Evolutionary conservation across 2,888 invertebrate species (phyloP).

Genomic region (Cerastis rubricosa): DNA sequence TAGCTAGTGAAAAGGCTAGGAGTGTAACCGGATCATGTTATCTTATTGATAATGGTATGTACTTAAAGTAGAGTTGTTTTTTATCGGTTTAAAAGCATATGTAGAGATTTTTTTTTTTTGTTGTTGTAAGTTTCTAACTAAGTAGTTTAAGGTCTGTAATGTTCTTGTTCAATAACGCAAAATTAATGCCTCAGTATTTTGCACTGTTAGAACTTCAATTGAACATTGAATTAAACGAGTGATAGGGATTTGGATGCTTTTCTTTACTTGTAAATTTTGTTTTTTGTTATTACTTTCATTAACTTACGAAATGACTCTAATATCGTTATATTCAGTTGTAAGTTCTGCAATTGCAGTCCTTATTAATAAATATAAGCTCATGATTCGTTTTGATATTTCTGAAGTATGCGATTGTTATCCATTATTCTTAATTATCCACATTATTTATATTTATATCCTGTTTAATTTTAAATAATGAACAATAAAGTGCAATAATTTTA

Average conservation of each 20-base stretch:
- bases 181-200: not conserved
- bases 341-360: not conserved
- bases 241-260: not conserved
- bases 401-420: not conserved
- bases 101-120: not conserved
- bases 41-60: conserved; percentile 44
- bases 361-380: not conserved
- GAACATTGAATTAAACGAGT: not conserved
- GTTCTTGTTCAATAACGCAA: not conserved
- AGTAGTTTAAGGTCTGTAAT: not conserved
- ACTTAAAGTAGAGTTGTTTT: conserved; percentile 12
- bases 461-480: not conserved
- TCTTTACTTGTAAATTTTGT: not conserved
- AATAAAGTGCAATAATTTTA: not conserved
- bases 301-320: not conserved
- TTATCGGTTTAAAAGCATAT: not conserved
- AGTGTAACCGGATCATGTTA: conserved; percentile 43
- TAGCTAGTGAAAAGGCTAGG: conserved; percentile 56
- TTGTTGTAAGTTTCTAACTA: not conserved
- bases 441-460: not conserved
- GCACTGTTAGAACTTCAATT: not conserved
- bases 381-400: not conserved
- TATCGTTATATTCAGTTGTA: not conserved
- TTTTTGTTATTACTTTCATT: not conserved
- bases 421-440: not conserved